Evolutionary conservation across 1,140 invertebrate genomes (phyloP), one percentile per base, ranked within the genome.

Genomic region (Parasteatoda tepidariorum): DNA sequence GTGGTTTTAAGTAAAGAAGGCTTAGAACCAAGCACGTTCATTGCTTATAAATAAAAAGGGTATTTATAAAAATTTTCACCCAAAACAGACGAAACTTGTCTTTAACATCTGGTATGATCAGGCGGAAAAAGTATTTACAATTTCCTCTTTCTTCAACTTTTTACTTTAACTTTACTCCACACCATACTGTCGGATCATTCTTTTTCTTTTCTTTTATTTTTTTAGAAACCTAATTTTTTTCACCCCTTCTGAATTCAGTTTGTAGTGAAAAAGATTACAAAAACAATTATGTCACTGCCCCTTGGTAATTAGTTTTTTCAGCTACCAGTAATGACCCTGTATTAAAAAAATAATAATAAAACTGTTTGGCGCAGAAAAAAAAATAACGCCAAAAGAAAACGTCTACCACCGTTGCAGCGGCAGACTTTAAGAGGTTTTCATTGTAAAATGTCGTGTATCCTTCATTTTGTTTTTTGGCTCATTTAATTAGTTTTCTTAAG

Each of bases 401-500:
- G 28, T 66, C 67, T 71, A 61, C 78, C 33, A n/a, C 67, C 9
- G 54, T 55, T 70, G 28, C 33, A 82, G 64, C 78, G 78, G 70
- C 78, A 82, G 54, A 70, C 71, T 82, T 82, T 82, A 82, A 82
- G 78, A 82, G 78, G 78, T 82, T 82, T 82, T 82, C 78, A 82
- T 82, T 82, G 78, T 82, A 82, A n/a, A 22, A 70, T 57, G 78
- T 71, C 78, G 78, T 70, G 78, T 82, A 70, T 82, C 55, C 57
- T 38, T 41, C 30, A 31, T 62, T 82, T 55, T 82, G 64, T 82
- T 82, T 82, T 82, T 70, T 62, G 68, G 55, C 78, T 82, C 66
- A 82, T 82, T 82, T 82, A 82, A 82, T 82, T 82, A 82, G 78
- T 82, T 82, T 82, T 82, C 78, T 82, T 82, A 70, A 82, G 78